A percentile compares a stretch with the other conserved stretches of the same genome.
phyloP scores from a whole-genome alignment of 2,797 vertebrate genomes.

The Chelon auratus region DNA sequence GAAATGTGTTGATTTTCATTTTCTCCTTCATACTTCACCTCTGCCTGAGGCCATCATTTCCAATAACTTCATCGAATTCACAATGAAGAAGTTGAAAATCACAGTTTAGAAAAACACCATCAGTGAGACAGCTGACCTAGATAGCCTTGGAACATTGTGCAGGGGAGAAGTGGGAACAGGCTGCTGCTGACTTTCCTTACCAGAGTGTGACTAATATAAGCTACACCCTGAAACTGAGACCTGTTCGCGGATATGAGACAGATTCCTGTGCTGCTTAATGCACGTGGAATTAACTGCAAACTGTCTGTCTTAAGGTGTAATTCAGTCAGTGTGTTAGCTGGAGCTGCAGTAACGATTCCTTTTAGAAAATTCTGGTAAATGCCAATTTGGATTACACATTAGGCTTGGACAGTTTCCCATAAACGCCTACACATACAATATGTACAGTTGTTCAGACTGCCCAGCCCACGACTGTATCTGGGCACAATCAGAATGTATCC shows the following conservation, averaged over 20 bases:
- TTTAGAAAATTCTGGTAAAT: neutral
- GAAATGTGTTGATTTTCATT: slow-evolving; percentile 44
- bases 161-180: slow-evolving; percentile 35
- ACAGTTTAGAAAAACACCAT: slow-evolving; percentile 43
- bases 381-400: slow-evolving; percentile 1
- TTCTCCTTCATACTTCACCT: slow-evolving; percentile 24
- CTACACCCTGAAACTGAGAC: slow-evolving; percentile 54
- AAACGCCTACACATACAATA: neutral
- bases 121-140: slow-evolving; percentile 70
- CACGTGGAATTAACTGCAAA: slow-evolving; percentile 19
- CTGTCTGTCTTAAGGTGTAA: slow-evolving; percentile 1
- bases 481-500: too few relatives aligned
- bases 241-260: slow-evolving; percentile 34
- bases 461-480: too few relatives aligned
- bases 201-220: slow-evolving; percentile 56
- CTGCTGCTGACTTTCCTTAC: slow-evolving; percentile 54
- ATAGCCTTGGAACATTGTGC: slow-evolving; percentile 62
- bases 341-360: neutral
- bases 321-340: neutral
- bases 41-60: slow-evolving; percentile 27
- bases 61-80: slow-evolving; percentile 54
- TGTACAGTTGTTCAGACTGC: too few relatives aligned
- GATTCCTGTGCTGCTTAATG: slow-evolving; percentile 33
- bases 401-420: neutral
- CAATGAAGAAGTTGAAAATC: slow-evolving; percentile 42